phyloP scores from a whole-genome alignment of 2,113 vertebrate genomes.

The Hyla sarda region DNA sequence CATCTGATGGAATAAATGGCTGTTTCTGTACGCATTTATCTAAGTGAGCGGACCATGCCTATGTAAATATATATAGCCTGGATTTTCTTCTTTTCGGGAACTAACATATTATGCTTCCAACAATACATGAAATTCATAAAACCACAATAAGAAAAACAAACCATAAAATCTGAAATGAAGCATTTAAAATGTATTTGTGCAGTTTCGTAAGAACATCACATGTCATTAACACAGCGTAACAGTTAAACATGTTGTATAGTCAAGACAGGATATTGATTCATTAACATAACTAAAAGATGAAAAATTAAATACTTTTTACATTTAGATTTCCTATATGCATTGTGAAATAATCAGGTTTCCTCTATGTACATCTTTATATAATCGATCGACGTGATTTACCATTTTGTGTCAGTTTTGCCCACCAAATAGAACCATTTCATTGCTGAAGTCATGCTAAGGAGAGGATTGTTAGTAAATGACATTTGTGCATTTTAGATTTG shows the following conservation, averaged over 20 bases:
- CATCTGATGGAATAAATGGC: too few relatives aligned
- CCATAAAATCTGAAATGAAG: neutral
- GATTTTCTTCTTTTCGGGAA: neutral
- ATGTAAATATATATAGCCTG: neutral
- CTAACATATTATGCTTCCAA: neutral
- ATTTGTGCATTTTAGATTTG: neutral
- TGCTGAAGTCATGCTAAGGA: neutral
- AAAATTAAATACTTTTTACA: conserved; percentile 44
- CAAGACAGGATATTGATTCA: conserved; percentile 9
- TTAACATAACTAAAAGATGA: conserved; percentile 15
- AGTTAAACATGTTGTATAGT: conserved; percentile 31
- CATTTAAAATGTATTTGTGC: conserved; percentile 45
- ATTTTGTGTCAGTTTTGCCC: neutral
- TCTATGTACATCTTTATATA: conserved; percentile 35
- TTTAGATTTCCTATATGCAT: conserved; percentile 12
- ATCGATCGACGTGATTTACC: neutral
- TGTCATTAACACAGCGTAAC: conserved; percentile 38
- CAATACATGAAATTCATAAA: neutral
- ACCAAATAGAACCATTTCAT: neutral
- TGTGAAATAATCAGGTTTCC: neutral
- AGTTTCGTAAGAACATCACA: conserved; percentile 45
- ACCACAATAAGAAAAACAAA: neutral
- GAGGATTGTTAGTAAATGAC: neutral
- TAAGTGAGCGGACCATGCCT: too few relatives aligned
- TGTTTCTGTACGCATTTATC: too few relatives aligned